Evolutionary conservation across 2,888 invertebrate genomes (phyloP), one percentile per base, ranked within the genome.

Genomic region (Apamea epomidion): DNA sequence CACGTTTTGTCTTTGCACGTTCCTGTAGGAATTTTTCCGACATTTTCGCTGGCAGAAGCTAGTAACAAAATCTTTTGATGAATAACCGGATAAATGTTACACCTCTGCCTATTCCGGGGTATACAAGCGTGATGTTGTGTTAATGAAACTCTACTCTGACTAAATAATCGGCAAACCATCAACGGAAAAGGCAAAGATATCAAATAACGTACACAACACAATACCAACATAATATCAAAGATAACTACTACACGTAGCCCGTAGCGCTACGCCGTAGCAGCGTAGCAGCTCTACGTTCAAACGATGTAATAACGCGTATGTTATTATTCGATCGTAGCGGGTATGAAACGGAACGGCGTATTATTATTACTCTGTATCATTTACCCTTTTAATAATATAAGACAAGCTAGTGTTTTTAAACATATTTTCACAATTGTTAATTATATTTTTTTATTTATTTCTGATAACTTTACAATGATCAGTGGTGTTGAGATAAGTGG

Each of bases 251-350:
- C 84, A 29, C 78, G 86, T 86, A 78, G 86, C 48, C 7, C 79
- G 81, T 84, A 81, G 81, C 81, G 86, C 88, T 87, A 88, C 87
- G 87, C 69, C 88, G 87, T 87, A 87, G 87, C 88, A 68, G 37
- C 88, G 87, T 87, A 87, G 87, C 88, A 65, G 45, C 48, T 67
- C 83, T 86, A 88, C 86, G 78, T 64, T 16, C n/a, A 42, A 73
- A 29, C 58, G 42, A 62, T 78, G 60, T 58, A 58, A 58, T 58
- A 58, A 58, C 58, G 10, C 25, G 10, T n/a, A 16, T 51, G 37
- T 60, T 76, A 76, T 68, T 77, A 51, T 58, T 58, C 4, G 6
- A 58, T 16, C n/a, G 60, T 78, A 74, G 71, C 54, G 14, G 51
- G 62, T 70, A 10, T 58, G 25, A 77, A 45, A 37, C 45, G 29